Conservation (phyloP, 2,797 vertebrate genomes). For the Peromyscus attwateri region DNA sequence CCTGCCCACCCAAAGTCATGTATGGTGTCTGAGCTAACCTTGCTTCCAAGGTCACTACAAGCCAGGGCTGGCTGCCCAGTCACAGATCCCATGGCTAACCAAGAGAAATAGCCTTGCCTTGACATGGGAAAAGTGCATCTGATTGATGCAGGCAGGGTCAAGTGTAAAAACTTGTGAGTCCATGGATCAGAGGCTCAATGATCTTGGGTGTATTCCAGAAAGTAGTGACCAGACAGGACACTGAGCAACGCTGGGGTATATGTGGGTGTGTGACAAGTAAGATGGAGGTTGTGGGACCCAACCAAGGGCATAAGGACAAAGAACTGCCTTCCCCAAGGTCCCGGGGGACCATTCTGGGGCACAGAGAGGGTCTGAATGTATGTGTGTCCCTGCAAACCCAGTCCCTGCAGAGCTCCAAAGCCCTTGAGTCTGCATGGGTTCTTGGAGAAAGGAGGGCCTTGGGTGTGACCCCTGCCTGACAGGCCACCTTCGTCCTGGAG, state of each 20-base stretch:
- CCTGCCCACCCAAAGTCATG: neutral
- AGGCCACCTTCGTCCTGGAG: neutral
- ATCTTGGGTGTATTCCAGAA: too few species aligned
- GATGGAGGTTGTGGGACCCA: neutral
- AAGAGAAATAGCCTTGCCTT: neutral
- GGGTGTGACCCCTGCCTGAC: neutral
- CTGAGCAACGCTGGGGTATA: neutral
- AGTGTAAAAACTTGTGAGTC: neutral
- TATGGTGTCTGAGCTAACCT: neutral
- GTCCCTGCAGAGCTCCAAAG: slow-evolving; percentile 63
- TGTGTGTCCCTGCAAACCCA: neutral
- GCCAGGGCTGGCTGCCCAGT: neutral
- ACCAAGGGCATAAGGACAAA: neutral
- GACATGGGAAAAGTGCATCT: neutral
- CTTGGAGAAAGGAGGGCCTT: neutral
- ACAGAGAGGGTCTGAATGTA: neutral
- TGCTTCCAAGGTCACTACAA: neutral
- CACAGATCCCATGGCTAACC: neutral
- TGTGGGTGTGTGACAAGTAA: neutral
- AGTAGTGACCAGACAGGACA: neutral
- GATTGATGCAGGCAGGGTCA: neutral
- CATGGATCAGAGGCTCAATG: neutral
- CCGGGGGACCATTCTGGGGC: accelerated
- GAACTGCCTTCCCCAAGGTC: neutral
- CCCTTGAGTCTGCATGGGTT: neutral